Percentiles rank a stretch among this genome's conserved stretches.
Evolutionary conservation across 1,140 invertebrate species (phyloP).

Genomic region (Carcinoscorpius rotundicauda): DNA sequence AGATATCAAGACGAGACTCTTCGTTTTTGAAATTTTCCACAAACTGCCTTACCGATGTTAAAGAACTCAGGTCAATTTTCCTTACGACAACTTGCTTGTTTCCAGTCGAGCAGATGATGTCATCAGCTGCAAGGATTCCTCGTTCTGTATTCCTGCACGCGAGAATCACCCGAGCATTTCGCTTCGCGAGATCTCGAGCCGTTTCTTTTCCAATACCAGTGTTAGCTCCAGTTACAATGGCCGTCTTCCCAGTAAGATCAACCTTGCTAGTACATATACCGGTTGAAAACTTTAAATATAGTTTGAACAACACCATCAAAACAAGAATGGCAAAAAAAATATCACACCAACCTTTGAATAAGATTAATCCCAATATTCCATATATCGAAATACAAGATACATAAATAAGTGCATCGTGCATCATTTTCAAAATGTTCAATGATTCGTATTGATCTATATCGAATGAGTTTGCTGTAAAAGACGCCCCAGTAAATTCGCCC

Average conservation of each 20-base stretch:
- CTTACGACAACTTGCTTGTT: slow-evolving; percentile 61
- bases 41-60: slow-evolving; percentile 60
- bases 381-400: no score
- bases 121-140: slow-evolving; percentile 55
- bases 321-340: no score
- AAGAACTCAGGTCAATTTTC: slow-evolving; percentile 62
- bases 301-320: no score
- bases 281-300: neutral
- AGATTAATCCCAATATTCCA: no score
- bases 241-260: slow-evolving; percentile 48
- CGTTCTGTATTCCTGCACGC: slow-evolving; percentile 61
- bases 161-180: slow-evolving; percentile 63
- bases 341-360: no score
- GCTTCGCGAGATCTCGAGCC: slow-evolving; percentile 51
- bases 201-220: slow-evolving; percentile 79
- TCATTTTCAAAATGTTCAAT: no score
- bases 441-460: no score
- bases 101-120: slow-evolving; percentile 58
- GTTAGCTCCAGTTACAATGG: slow-evolving; percentile 73
- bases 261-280: slow-evolving; percentile 6
- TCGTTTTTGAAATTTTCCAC: slow-evolving; percentile 39
- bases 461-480: no score
- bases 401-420: no score
- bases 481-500: no score
- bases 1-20: slow-evolving; percentile 49